Conservation (phyloP, 2,888 invertebrate genomes). For the Celastrina argiolus region DNA sequence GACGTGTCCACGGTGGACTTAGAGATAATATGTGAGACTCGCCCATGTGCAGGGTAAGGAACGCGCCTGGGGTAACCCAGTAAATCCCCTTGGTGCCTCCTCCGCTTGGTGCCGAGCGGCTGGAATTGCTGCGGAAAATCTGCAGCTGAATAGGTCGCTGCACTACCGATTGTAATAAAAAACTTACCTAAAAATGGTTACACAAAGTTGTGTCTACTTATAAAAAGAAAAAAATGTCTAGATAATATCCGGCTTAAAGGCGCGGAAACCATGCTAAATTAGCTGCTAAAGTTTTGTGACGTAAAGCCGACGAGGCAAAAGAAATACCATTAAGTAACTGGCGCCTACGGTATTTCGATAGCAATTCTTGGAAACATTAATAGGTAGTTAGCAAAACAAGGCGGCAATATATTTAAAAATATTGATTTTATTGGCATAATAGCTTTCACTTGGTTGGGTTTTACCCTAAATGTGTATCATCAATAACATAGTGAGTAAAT, state of each 20-base stretch:
- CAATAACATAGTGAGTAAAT: not conserved
- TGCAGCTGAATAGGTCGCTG: too few relatives aligned
- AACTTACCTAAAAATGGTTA: too few relatives aligned
- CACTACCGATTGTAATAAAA: too few relatives aligned
- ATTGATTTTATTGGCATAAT: conserved; percentile 2
- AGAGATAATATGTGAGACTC: too few relatives aligned
- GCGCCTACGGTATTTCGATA: not conserved
- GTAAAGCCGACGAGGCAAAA: not conserved
- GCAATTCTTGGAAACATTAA: not conserved
- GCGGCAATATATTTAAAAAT: not conserved
- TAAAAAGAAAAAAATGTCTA: not conserved
- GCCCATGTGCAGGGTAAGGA: too few relatives aligned
- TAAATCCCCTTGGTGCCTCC: too few relatives aligned
- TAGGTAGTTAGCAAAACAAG: not conserved
- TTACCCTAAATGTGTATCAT: not conserved
- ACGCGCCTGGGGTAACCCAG: too few relatives aligned
- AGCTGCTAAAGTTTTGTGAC: not conserved
- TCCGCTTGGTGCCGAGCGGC: too few relatives aligned
- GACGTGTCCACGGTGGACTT: too few relatives aligned
- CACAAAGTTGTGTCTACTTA: not conserved
- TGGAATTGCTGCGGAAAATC: too few relatives aligned
- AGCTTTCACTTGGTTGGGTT: not conserved
- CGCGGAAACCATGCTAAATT: not conserved
- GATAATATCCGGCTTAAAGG: not conserved
- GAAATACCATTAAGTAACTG: not conserved